Evolutionary conservation across 1,140 invertebrate species (phyloP), one percentile per base, ranked within the genome.

Genomic region (Apis laboriosa): DNA sequence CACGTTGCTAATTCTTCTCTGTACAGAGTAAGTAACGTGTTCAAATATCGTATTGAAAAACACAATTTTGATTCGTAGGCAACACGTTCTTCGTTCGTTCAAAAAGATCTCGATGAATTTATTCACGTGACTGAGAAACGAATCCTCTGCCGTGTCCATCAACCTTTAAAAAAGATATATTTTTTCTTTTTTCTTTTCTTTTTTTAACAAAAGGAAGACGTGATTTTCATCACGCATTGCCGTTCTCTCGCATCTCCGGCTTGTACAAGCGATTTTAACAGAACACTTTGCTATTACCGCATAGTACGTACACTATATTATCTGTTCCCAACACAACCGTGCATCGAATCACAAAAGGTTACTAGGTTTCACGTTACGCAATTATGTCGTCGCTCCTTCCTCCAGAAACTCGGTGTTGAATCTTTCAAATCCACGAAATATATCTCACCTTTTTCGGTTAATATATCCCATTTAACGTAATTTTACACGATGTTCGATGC

Each of bases 221-320:
- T 91, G 85, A 90, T 89, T 88, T 89, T 83, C 86, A 86, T 90
- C 88, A 89, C 90, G 87, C 86, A 77, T 89, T 60, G 84, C 88
- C 84, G 64, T 85, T 90, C 84, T 77, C 74, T 71, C 85, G 56
- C 76, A 3, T 34, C 34, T 90, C 90, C 91, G 92, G 91, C 90
- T 92, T 88, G 91, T 43, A 90, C 91, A 92, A 92, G 86, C 90
- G 89, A 92, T 90, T 91, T 93, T 93, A 92, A 91, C 90, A 88
- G 86, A 74, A 91, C 86, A 84, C 76, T 84, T 84, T 64, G 79
- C 86, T 90, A 91, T 92, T 92, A 92, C 90, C 91, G 85, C 77
- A 77, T 84, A 85, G 85, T 88, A 79, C 24, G 7, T 28, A 60
- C 60, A 81, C 15, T 28, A 51, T 81, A 90, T 91, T 90, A 89